phyloP scores from a whole-genome alignment of 2,888 invertebrate genomes.

The Ligdia adustata region DNA sequence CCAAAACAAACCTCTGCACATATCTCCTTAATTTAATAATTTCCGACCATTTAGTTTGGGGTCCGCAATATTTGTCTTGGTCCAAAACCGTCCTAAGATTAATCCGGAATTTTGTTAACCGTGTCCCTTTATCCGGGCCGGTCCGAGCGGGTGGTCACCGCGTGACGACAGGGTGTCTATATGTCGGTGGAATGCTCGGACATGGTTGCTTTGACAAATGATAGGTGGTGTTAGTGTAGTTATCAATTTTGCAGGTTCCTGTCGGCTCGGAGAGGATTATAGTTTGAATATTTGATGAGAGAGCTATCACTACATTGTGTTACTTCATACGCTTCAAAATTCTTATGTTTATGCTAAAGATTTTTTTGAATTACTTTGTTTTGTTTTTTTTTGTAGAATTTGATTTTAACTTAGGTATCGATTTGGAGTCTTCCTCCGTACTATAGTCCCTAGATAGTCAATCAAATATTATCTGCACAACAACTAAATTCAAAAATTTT shows the following conservation, averaged over 20 bases:
- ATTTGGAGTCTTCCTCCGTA: too few relatives aligned
- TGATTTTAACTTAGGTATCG: too few relatives aligned
- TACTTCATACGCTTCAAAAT: too few relatives aligned
- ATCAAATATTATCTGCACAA: too few relatives aligned
- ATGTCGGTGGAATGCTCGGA: slow-evolving; percentile 47
- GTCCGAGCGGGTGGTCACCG: slow-evolving; percentile 40
- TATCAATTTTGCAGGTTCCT: slow-evolving; percentile 39
- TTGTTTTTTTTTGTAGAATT: too few relatives aligned
- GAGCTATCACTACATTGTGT: too few relatives aligned
- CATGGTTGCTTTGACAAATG: slow-evolving; percentile 42
- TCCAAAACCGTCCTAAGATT: slow-evolving; percentile 74
- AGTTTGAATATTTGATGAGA: slow-evolving; percentile 20
- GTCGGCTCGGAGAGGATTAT: slow-evolving; percentile 34
- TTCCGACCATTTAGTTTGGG: slow-evolving; percentile 70
- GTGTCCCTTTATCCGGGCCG: slow-evolving; percentile 46
- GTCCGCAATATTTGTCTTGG: slow-evolving; percentile 77
- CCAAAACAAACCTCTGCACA: slow-evolving; percentile 52
- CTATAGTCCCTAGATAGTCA: too few relatives aligned
- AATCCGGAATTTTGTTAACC: slow-evolving; percentile 72
- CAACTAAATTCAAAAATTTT: too few relatives aligned
- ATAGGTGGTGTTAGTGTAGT: slow-evolving; percentile 30
- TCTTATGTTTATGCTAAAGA: too few relatives aligned
- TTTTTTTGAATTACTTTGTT: too few relatives aligned
- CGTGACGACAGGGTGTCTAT: slow-evolving; percentile 45
- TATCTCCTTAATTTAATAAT: slow-evolving; percentile 77